Base-by-base conservation (phyloP, 1,140 invertebrate genomes). In the Penaeus vannamei region DNA sequence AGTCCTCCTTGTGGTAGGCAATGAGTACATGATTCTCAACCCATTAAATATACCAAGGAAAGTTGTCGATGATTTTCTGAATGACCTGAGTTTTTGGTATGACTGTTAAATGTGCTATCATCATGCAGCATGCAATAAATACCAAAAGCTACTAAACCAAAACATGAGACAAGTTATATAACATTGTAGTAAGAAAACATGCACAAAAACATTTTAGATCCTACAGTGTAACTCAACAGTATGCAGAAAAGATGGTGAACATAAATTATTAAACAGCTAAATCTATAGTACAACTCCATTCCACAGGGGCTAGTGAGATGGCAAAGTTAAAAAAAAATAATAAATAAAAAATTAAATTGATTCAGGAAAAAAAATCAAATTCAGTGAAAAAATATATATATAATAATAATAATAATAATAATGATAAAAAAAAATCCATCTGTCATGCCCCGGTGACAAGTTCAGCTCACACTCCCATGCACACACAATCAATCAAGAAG, bases 201-300 rank as follows among this genome's bases (percentile, higher is more conserved):
- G 81, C 87, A 89, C 72, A 84, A 76, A 88, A 83, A 59, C 36
- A 62, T 76, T 84, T 66, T 84, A 76, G 26, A 62, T 86, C 87
- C 87, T 89, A 89, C 87, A 62, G 36, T 88, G 81, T 84, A 66
- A 84, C 66, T 89, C 46, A 89, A 89, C 26, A 83, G 26, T 89
- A 89, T 89, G 81, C 87, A 89, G 87, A 89, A 89, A 81, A 89
- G 81, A 60, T 84, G 86, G 86, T 88, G 87, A 89, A 89, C 87
- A 89, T 59, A 89, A 89, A 84, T 62, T 77, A 77, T 89, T 89
- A 61, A 76, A 76, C 53, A 61, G 82, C 66, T 89, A 84, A 77
- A 66, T 89, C 82, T 77, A 79, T n/a, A 79, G 62, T 89, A 89
- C 87, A 89, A 61, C 46, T 84, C 87, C 87, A 89, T 84, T 89